A percentile compares a stretch with the other conserved stretches of the same genome.
phyloP scores from a whole-genome alignment of 2,888 invertebrate genomes.

The Eristalinus sepulchralis region DNA sequence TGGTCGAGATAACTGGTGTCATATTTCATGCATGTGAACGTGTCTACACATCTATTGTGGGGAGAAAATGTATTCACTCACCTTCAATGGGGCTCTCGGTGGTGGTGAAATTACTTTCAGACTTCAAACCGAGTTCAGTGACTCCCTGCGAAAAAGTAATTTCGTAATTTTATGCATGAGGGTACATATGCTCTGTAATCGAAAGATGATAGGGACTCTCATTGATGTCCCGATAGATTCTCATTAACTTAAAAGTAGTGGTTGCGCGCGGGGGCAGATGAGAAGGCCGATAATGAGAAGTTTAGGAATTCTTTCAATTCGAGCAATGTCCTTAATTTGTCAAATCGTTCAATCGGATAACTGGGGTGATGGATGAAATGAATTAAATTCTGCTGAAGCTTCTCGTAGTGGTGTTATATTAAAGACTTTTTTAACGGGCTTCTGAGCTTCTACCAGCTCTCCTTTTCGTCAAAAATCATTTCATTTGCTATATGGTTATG shows the following conservation, averaged over 20 bases:
- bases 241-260: background rate
- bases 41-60: too few relatives aligned
- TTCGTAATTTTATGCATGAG: background rate
- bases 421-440: too few relatives aligned
- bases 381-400: too few relatives aligned
- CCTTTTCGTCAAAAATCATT: too few relatives aligned
- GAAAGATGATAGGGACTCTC: background rate
- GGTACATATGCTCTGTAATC: background rate
- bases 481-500: too few relatives aligned
- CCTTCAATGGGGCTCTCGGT: background rate
- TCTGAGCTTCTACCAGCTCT: too few relatives aligned
- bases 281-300: background rate
- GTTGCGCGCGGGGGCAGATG: background rate
- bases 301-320: background rate
- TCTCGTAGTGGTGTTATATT: too few relatives aligned
- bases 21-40: background rate
- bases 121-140: background rate
- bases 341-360: too few relatives aligned
- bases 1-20: background rate
- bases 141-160: background rate
- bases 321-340: background rate
- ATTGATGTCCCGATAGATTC: background rate
- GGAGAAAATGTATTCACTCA: background rate
- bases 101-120: background rate
- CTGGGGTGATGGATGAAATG: too few relatives aligned